Base-by-base conservation (phyloP, 1,140 invertebrate species). In the Ctenoplectra terminalis region DNA sequence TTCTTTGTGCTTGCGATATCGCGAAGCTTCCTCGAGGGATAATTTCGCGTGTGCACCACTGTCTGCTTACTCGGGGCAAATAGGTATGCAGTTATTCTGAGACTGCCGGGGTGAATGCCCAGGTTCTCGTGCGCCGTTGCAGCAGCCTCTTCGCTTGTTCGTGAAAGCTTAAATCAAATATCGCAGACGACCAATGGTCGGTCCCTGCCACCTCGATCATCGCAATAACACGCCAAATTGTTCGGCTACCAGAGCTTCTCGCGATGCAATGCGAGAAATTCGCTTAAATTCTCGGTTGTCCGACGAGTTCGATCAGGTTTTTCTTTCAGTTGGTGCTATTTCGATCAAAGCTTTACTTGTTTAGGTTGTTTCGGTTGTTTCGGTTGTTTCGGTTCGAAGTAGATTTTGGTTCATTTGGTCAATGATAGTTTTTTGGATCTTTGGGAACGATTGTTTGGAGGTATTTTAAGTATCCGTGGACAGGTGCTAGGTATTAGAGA, bases 11-110 rank as follows among this genome's bases (percentile, higher is more conserved):
- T 63, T 48, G 82, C 75, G 73, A 69, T 52, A 79, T 85, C 81
- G 77, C n/a, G 60, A 7, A 72, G 54, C 72, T 86, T 86, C 69
- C 83, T 81, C 66, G 75, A 34, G 78, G 78, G 76, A 88, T 83
- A 80, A 89, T 80, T 82, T 72, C 58, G 76, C 73, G 78, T 77
- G 74, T 88, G 84, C 88, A 85, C 87, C 87, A 90, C 89, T 88
- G 88, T 81, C 84, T 80, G 82, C 70, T 76, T 88, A 89, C 80
- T 76, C 88, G 73, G 82, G 81, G 88, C 87, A 90, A 90, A 89
- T 90, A 89, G 86, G 89, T 88, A 90, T 90, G 88, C 88, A 90
- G 90, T 90, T 91, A 91, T 91, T 91, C 90, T 91, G 87, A 90
- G 90, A 90, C 85, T 86, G 87, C 82, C 89, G 90, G 89, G 90